A percentile compares a stretch with the other conserved stretches of the same genome.
Conservation (phyloP, 2,113 vertebrate genomes). For the Strix aluco region DNA sequence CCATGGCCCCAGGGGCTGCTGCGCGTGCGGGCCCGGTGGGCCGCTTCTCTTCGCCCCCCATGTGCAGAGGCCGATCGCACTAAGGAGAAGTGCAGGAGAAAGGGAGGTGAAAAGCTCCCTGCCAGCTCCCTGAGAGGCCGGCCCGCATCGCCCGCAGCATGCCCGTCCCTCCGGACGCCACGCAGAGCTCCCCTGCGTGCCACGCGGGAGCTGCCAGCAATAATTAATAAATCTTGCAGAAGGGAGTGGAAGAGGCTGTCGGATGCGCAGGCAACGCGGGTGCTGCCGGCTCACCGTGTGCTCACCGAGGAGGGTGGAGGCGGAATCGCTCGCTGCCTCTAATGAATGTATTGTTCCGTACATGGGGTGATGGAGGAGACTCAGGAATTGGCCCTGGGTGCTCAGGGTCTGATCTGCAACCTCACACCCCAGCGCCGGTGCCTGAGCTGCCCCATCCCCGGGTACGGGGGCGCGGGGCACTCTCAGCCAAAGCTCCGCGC, state of each 20-base stretch:
- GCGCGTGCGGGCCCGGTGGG: accelerated
- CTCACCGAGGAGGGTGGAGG: conserved; percentile 20
- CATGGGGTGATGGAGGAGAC: conserved; percentile 18
- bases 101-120: neutral
- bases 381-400: neutral
- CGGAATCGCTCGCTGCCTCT: neutral
- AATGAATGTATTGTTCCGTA: conserved; percentile 39
- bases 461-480: accelerated
- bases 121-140: neutral
- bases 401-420: neutral
- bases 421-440: neutral
- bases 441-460: neutral
- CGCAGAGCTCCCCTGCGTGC: neutral
- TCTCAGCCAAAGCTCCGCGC: accelerated
- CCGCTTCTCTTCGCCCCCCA: neutral
- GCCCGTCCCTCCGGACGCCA: neutral
- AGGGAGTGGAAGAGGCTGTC: conserved; percentile 25
- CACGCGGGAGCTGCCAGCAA: neutral
- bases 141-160: neutral
- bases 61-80: too few species aligned
- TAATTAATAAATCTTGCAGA: conserved; percentile 53
- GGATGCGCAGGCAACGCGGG: neutral
- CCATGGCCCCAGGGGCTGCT: neutral
- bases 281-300: neutral
- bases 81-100: neutral